Conservation (phyloP, 1,140 invertebrate species). For the Diuraphis noxia region DNA sequence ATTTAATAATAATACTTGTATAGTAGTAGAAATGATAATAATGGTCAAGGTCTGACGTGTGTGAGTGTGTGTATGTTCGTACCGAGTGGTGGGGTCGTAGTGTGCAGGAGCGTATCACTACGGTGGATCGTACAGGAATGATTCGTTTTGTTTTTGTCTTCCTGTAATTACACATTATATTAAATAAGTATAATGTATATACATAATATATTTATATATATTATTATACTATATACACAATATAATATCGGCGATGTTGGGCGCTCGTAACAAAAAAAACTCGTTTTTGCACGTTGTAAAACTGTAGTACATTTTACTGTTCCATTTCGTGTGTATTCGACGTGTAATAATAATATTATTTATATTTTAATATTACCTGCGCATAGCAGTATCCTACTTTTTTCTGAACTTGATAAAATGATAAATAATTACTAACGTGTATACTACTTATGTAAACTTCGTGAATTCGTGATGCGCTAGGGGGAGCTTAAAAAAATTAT, state of each 20-base stretch:
- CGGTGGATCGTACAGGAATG: neutral
- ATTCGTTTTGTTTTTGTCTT: slow-evolving; percentile 13
- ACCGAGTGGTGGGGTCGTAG: neutral
- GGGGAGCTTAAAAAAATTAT: neutral
- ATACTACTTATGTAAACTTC: too few relatives aligned
- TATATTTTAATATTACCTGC: neutral
- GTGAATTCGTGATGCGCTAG: neutral
- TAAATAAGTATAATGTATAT: neutral
- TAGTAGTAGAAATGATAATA: neutral
- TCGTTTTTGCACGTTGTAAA: slow-evolving; percentile 33
- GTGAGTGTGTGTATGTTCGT: neutral
- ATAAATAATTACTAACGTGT: neutral
- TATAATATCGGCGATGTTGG: neutral
- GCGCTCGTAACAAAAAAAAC: slow-evolving; percentile 9
- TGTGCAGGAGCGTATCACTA: neutral
- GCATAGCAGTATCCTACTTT: neutral
- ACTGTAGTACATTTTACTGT: neutral
- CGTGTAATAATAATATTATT: neutral
- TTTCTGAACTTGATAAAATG: neutral
- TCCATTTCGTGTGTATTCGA: neutral
- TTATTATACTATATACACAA: too few relatives aligned
- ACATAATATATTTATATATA: neutral
- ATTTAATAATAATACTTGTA: neutral
- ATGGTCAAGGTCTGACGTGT: slow-evolving; percentile 46
- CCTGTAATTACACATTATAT: neutral